A percentile compares a stretch with the other conserved stretches of the same genome.
These are phyloP conservation scores for Phrynosoma platyrhinos DNA, from an alignment of 2,113 vertebrate species.

Conservation along the genomic window DNA sequence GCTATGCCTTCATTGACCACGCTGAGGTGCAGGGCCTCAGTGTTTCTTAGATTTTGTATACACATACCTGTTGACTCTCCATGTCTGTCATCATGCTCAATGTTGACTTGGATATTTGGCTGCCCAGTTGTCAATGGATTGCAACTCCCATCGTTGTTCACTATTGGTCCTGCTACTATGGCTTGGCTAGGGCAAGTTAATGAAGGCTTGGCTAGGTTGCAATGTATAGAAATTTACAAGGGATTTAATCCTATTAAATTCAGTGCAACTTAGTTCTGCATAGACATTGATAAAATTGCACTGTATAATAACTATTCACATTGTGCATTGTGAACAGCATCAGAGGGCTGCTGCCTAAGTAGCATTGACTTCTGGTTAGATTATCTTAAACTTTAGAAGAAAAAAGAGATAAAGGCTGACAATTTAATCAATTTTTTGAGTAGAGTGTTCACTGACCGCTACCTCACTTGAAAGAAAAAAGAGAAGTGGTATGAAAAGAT, in stretches of 20 bases:
- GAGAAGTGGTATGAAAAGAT: slow-evolving; percentile 15
- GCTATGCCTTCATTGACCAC: too few species aligned
- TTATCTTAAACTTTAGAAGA: not conserved
- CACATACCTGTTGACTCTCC: too few species aligned
- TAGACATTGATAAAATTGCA: not conserved
- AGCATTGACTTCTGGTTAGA: not conserved
- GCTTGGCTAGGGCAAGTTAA: too few species aligned
- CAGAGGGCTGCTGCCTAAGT: not conserved
- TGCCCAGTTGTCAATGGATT: too few species aligned
- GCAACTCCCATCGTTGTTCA: too few species aligned
- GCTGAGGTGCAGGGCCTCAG: too few species aligned
- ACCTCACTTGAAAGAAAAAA: slow-evolving; percentile 20
- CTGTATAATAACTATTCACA: not conserved
- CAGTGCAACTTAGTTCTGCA: not conserved
- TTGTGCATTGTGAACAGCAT: not conserved
- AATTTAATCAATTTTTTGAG: slow-evolving; percentile 38
- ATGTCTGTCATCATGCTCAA: too few species aligned
- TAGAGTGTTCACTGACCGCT: not conserved
- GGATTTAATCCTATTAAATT: not conserved
- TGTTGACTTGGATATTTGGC: too few species aligned
- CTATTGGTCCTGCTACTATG: too few species aligned
- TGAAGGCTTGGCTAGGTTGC: not conserved
- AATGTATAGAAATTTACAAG: not conserved
- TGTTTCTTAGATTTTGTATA: too few species aligned
- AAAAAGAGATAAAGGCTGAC: not conserved